Evolutionary conservation across 2,888 invertebrate species (phyloP).

Genomic region (Drosophila nigritarsus): DNA sequence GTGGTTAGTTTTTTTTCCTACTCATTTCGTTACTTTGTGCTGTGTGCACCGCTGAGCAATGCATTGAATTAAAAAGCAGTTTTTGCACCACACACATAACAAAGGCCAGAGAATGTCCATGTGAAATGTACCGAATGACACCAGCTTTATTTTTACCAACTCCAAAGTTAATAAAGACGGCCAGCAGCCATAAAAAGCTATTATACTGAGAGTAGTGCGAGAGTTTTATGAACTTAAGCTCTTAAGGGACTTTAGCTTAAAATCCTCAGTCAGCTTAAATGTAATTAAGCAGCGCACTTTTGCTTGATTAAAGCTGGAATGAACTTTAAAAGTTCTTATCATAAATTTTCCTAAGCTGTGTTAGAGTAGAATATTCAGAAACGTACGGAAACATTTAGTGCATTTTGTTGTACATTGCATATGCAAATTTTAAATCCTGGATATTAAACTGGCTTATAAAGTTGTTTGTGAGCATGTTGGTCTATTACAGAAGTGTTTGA

Average conservation of each 20-base stretch:
- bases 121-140: constrained; percentile 4
- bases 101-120: constrained; percentile 2
- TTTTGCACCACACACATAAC: constrained; percentile 9
- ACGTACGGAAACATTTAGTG: not conserved
- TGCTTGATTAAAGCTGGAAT: not conserved
- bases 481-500: not conserved
- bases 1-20: not conserved
- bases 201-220: not conserved
- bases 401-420: not conserved
- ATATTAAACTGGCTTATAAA: not conserved
- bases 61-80: constrained; percentile 42
- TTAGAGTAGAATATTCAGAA: not conserved
- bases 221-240: not conserved
- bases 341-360: not conserved
- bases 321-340: not conserved
- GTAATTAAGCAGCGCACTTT: not conserved
- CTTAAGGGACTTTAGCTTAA: not conserved
- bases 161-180: not conserved
- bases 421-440: not conserved
- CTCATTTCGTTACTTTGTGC: constrained; percentile 10
- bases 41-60: constrained; percentile 4
- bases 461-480: not conserved
- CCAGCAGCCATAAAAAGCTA: not conserved
- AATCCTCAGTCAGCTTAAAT: not conserved
- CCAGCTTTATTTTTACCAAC: not conserved